Base-by-base conservation (phyloP, 2,113 vertebrate genomes). In the Hyla sarda region DNA sequence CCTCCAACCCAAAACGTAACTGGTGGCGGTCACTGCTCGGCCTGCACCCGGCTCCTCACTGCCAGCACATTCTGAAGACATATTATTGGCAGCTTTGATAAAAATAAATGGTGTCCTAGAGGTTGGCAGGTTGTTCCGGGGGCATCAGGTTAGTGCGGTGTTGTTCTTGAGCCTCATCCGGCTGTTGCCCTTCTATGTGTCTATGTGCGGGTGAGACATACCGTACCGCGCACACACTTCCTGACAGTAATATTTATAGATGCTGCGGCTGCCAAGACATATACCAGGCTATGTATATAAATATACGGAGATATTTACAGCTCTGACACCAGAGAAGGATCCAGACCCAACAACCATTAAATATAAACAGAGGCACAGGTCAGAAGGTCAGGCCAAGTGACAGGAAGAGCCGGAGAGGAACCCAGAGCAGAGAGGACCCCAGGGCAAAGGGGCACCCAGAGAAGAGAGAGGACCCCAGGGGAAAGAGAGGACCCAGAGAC, bases 161-260 rank as follows among this genome's bases (percentile, higher is more conserved):
- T 54, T 86, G 76, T 80, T 79, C 60, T 56, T 58, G 34, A 30
- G 48, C 19, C 30, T 79, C 74, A 71, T 79, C 60, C 10, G 17
- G 60, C 48, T 71, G 62, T 54, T 86, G 47, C 47, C 84, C 79
- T 65, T 69, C n/a, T 85, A 78, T 74, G 47, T 34, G 47, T 34
- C 54, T 17, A 34, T 48, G 69, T 41, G 19, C 10, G 48, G 84
- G 75, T 14, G 54, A 86, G 76, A 80, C 84, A 81, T 58, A 81
- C 84, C 23, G 77, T 81, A 73, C 84, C 79, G 76, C 21, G 83
- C 71, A 84, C 76, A 76, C 73, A 75, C 72, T 62, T 86, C 84
- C 62, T 73, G 84, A 86, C 84, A 86, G 84, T n/a, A 73, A 86
- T 76, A 86, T 86, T 86, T 80, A 86, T 86, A 45, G 62, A 86